Evolutionary conservation across 2,113 vertebrate genomes (phyloP).

Genomic region (Caranx melampygus): DNA sequence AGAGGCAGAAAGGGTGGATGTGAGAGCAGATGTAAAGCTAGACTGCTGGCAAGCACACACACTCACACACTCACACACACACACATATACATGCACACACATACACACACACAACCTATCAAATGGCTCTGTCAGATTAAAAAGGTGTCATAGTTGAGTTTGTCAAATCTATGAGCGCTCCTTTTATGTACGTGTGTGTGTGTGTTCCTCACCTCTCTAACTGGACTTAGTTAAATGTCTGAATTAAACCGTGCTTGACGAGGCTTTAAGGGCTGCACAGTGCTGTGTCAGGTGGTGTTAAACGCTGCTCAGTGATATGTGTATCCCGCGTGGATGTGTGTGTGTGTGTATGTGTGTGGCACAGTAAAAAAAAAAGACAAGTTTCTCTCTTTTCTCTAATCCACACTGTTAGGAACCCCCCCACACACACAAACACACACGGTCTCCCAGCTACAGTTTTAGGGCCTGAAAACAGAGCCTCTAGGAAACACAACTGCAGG

Average conservation of each 20-base stretch:
- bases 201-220: constrained; percentile 15
- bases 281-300: constrained; percentile 45
- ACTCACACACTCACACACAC: constrained; percentile 20
- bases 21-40: constrained; percentile 35
- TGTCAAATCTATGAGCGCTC: constrained; percentile 24
- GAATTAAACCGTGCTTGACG: constrained; percentile 52
- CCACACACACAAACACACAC: background rate
- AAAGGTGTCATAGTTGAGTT: constrained; percentile 43
- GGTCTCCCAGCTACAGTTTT: too few species aligned
- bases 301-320: constrained; percentile 32
- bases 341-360: constrained; percentile 4
- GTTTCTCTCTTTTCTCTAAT: constrained; percentile 25
- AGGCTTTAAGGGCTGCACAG: constrained; percentile 42
- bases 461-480: too few species aligned
- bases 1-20: background rate
- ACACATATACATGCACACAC: constrained; percentile 15
- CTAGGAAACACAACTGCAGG: too few species aligned
- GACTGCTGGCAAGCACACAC: constrained; percentile 17
- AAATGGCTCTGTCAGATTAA: constrained; percentile 45
- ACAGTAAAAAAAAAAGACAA: constrained; percentile 15
- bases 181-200: constrained; percentile 1
- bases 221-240: constrained; percentile 51
- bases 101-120: constrained; percentile 17
- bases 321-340: background rate
- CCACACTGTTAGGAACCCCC: constrained; percentile 17